Base-by-base conservation (phyloP, 2,797 vertebrate genomes). In the Pampus argenteus region DNA sequence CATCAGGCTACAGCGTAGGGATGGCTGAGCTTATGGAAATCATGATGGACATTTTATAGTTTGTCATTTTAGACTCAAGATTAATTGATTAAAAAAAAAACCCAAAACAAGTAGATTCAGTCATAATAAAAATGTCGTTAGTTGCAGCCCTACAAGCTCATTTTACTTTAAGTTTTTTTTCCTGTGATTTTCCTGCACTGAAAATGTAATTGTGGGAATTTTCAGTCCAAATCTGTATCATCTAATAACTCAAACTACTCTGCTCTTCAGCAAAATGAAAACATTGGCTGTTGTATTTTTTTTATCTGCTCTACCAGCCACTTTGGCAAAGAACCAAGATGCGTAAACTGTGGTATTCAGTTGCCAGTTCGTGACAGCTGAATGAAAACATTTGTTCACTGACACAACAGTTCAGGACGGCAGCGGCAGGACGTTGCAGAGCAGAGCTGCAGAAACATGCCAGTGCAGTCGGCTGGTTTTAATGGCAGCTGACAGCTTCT, bases 351-450 rank as follows among this genome's bases (percentile, higher is more conserved):
- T 56, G 62, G 65, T 28, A 56, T 75, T 56, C 74, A 23, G 50
- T n/a, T 36, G 48, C 47, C 56, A 44, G 40, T 66, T 76, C 60
- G 59, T 78, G 29, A 4, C 38, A 6, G 49, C 17, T 74, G 72
- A 81, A 77, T 79, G 70, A 71, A 60, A 50, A 45, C 49, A 8
- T 58, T 76, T 74, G 66, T 80, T 70, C 57, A 5, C 23, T 1
- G 14, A 25, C 5, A 14, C 28, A 66, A 60, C n/a, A 26, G 60
- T 54, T 47, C 34, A 11, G 50, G 44, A 42, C 23, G 14, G 31
- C 23, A 47, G 25, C 22, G 15, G 34, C 56, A 64, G 57, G 23
- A 29, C 55, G 34, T 64, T 29, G 60, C 59, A 15, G 60, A 52
- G 52, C 25, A 29, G n/a, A 34, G 52, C 72, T 57, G 56, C 70